phyloP scores from a whole-genome alignment of 1,140 invertebrate species.

The Tetramorium alpestre region DNA sequence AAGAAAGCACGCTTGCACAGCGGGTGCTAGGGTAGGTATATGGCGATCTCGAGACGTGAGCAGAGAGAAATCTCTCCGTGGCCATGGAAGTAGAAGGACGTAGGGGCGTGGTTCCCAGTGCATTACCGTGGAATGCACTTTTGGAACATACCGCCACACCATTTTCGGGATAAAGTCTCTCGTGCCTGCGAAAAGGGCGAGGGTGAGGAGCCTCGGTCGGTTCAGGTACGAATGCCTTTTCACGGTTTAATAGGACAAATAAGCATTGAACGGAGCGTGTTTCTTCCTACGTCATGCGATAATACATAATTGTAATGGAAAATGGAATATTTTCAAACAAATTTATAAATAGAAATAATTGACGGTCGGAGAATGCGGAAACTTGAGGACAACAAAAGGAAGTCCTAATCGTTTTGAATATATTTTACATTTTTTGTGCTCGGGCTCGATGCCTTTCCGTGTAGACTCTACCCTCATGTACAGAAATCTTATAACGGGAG shows the following conservation, averaged over 20 bases:
- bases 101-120: slow-evolving; percentile 64
- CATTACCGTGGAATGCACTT: slow-evolving; percentile 65
- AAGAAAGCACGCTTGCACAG: slow-evolving; percentile 68
- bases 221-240: slow-evolving; percentile 29
- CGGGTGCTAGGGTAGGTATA: slow-evolving; percentile 52
- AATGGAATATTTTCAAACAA: background rate
- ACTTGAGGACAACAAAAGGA: background rate
- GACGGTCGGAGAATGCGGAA: background rate
- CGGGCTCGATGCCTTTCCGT: background rate
- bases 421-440: background rate
- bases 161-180: slow-evolving; percentile 49
- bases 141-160: slow-evolving; percentile 45
- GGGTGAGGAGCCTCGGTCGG: background rate
- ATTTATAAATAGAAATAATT: background rate
- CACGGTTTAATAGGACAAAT: background rate
- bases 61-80: slow-evolving; percentile 49
- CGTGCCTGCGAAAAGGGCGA: slow-evolving; percentile 29
- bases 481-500: background rate
- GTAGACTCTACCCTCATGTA: no score
- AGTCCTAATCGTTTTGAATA: background rate
- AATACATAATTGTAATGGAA: background rate
- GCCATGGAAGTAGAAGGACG: slow-evolving; percentile 46
- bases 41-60: slow-evolving; percentile 58
- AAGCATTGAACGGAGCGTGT: background rate
- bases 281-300: background rate